These are phyloP conservation scores for Cirrhinus molitorella DNA, from an alignment of 2,797 vertebrate genomes.

Conservation along the genomic window DNA sequence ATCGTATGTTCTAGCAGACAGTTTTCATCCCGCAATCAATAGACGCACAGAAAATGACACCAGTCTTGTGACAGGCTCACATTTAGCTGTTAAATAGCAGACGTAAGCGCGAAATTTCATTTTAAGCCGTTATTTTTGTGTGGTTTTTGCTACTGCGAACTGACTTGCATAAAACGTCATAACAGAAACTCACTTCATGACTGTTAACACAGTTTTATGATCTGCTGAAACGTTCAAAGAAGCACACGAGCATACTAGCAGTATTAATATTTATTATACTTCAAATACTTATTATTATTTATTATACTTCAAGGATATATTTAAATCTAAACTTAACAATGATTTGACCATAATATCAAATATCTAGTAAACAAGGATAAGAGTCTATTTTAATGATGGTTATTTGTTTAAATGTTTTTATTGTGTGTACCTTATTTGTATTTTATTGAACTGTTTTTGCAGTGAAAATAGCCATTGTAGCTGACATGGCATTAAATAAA, in stretches of 20 bases:
- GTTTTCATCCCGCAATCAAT: background rate
- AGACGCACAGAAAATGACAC: background rate
- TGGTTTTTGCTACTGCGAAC: background rate
- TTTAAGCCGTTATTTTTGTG: background rate
- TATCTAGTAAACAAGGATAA: too few relatives aligned
- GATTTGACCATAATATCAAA: too few relatives aligned
- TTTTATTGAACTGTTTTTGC: too few relatives aligned
- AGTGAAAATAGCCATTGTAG: too few relatives aligned
- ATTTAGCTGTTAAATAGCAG: constrained; percentile 3
- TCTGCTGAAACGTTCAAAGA: background rate
- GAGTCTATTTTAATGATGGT: too few relatives aligned
- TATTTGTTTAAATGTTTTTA: too few relatives aligned
- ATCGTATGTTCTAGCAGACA: constrained; percentile 12
- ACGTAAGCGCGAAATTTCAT: background rate
- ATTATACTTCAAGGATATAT: too few relatives aligned
- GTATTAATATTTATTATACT: too few relatives aligned
- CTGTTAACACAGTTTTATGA: background rate
- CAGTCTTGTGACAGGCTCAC: constrained; percentile 7
- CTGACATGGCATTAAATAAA: too few relatives aligned
- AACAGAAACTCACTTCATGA: background rate
- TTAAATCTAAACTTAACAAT: too few relatives aligned
- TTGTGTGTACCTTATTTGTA: too few relatives aligned
- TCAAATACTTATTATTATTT: too few relatives aligned
- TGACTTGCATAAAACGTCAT: background rate
- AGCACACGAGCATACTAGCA: background rate